These are phyloP conservation scores for Hirtodrosophila duncani DNA, from an alignment of 2,888 invertebrate species.

Conservation along the genomic window DNA sequence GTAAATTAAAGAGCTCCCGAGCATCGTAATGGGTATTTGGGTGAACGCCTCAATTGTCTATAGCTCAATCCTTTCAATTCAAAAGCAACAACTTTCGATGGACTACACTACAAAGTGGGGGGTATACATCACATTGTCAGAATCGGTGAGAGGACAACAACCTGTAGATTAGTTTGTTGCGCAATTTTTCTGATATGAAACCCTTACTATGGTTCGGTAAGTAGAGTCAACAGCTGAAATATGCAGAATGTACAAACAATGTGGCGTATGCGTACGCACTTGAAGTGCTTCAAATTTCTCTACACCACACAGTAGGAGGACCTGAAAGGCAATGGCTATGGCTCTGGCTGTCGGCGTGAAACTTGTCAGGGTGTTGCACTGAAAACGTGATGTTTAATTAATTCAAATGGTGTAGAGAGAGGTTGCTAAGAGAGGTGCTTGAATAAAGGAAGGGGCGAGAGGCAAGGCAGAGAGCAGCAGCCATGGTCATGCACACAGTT, in stretches of 20 bases:
- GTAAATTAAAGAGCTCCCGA: too few relatives aligned
- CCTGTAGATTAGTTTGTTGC: slow-evolving; percentile 49
- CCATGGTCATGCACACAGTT: slow-evolving; percentile 46
- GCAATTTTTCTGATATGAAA: too few relatives aligned
- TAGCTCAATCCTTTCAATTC: too few relatives aligned
- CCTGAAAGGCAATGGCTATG: slow-evolving; percentile 16
- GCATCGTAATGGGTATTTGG: too few relatives aligned
- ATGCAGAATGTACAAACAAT: slow-evolving; percentile 17
- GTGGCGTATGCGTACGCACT: slow-evolving; percentile 47
- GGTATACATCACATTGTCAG: too few relatives aligned
- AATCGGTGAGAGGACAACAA: slow-evolving; percentile 69
- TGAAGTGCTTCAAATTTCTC: slow-evolving; percentile 16
- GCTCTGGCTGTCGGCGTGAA: slow-evolving; percentile 28
- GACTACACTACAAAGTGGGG: too few relatives aligned
- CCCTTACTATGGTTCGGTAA: too few relatives aligned
- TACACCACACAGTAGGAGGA: slow-evolving; percentile 11
- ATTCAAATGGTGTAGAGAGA: slow-evolving; percentile 55
- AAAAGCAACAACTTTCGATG: too few relatives aligned
- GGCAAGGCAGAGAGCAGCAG: slow-evolving; percentile 7
- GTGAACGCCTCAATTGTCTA: too few relatives aligned
- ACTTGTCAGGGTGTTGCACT: slow-evolving; percentile 71
- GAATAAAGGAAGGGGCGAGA: background rate
- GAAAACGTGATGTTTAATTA: slow-evolving; percentile 75
- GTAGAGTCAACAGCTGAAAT: too few relatives aligned
- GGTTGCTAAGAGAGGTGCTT: background rate